Conservation (phyloP, 2,888 invertebrate genomes). For the Synanthedon tipuliformis region DNA sequence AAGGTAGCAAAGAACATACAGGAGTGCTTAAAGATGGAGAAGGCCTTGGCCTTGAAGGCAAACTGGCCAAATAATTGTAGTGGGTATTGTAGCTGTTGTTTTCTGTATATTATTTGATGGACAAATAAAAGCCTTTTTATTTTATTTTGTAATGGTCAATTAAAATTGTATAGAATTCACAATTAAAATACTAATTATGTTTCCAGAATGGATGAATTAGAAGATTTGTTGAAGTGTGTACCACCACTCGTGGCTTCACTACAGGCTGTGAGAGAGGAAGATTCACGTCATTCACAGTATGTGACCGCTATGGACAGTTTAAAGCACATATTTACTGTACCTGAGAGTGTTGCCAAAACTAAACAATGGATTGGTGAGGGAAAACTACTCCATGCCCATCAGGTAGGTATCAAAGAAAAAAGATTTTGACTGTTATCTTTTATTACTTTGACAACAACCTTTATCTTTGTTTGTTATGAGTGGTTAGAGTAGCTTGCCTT, state of each 20-base stretch:
- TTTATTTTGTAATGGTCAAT: background rate
- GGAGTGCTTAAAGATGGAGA: no score
- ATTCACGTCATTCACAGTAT: slow-evolving; percentile 94
- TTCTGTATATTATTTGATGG: no score
- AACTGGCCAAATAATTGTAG: no score
- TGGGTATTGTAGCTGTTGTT: no score
- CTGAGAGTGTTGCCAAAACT: slow-evolving; percentile 94
- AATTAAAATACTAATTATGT: background rate
- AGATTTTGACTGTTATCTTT: background rate
- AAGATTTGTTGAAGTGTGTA: slow-evolving; percentile 79
- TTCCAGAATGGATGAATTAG: slow-evolving; percentile 80
- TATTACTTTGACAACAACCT: no score
- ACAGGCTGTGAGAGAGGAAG: slow-evolving; percentile 90
- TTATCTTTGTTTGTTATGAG: no score
- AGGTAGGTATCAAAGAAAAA: slow-evolving; percentile 47
- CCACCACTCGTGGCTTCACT: slow-evolving; percentile 84
- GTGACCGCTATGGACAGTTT: slow-evolving; percentile 98
- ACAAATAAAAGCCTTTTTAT: background rate
- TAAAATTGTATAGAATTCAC: background rate
- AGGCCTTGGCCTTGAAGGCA: no score
- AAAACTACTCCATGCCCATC: slow-evolving; percentile 94
- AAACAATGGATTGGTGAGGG: slow-evolving; percentile 95
- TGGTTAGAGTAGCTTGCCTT: no score
- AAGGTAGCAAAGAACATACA: no score
- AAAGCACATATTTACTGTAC: slow-evolving; percentile 97